A percentile compares a stretch with the other conserved stretches of the same genome.
Evolutionary conservation across 1,140 invertebrate species (phyloP).

Genomic region (fruit fly (Drosophila melanogaster)): Release_6_plus_ISO1_MT NT_033777.3:12232001-12232500

Average conservation of each 20-base stretch:
- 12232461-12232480: constrained; percentile 92
- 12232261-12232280: constrained; percentile 97
- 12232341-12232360: constrained; percentile 90
- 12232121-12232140: constrained; percentile 90
- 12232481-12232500: constrained; percentile 98
- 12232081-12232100: constrained; percentile 96
- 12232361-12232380: constrained; percentile 94
- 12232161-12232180: constrained; percentile 92
- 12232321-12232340: constrained; percentile 91
- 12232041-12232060: constrained; percentile 96
- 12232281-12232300: constrained; percentile 96
- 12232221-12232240: constrained; percentile 96
- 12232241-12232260: constrained; percentile 98
- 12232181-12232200: constrained; percentile 95
- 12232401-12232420: constrained; percentile 93
- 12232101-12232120: constrained; percentile 94
- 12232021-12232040: constrained; percentile 93
- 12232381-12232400: constrained; percentile 95
- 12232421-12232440: constrained; percentile 94
- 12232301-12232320: constrained; percentile 95
- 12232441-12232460: constrained; percentile 89
- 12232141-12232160: constrained; percentile 92
- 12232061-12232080: constrained; percentile 95
- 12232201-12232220: constrained; percentile 96
- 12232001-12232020: constrained; percentile 97